Evolutionary conservation across 2,888 invertebrate species (phyloP), one percentile per base, ranked within the genome.

Genomic region (Andrena trimmerana): DNA sequence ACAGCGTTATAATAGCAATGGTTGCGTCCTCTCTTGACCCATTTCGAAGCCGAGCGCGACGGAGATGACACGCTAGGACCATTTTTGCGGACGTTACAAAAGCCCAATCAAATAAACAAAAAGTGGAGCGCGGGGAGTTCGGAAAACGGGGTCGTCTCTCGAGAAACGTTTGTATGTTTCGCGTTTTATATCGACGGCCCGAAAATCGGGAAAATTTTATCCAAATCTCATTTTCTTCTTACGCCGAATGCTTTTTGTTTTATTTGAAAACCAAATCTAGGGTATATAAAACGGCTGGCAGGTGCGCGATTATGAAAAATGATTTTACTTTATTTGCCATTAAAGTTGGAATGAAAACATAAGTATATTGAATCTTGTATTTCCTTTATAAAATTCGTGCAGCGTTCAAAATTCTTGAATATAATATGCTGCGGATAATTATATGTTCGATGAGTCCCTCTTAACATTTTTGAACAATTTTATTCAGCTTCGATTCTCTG

Each of bases 1-100:
- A 84, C 88, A 82, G 79, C 81, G 89, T 90, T 90, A 90, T 90
- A 89, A 90, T 90, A 88, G 89, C 87, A 78, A 83, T 84, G 85
- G 67, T 84, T 84, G 86, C 86, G 84, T 86, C 79, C 84, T 85
- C 84, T 82, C 84, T 85, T 87, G 87, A 90, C 85, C 90, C 85
- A 86, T 87, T 90, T 90, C 78, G 69, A 62, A 65, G 66, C 73
- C 68, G 48, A 66, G 70, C 70, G 65, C 62, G 75, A 79, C 63
- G 65, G 50, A 78, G 77, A 81, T 67, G 72, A 88, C 78, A 76
- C 82, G 66, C 52, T 36, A 68, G 65, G 76, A 80, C 85, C 85
- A 87, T 87, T 87, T 57, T 85, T 74, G 80, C 29, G 71, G 66
- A 69, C 78, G 69, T 81, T 83, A 81, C 78, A 87, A 87, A 78